phyloP scores from a whole-genome alignment of 2,888 invertebrate genomes.

The Axea sp. region DNA sequence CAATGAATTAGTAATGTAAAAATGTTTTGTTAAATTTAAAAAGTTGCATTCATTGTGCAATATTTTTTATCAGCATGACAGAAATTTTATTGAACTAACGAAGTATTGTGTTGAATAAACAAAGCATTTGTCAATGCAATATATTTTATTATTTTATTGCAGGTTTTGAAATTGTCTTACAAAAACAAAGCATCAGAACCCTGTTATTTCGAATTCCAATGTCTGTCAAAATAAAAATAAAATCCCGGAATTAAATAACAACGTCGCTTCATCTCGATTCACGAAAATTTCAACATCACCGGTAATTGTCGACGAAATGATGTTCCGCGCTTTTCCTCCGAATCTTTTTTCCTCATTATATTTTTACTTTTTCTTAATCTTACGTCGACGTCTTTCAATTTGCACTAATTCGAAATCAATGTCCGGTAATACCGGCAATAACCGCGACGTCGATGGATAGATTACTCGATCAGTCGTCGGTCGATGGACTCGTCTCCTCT shows the following conservation, averaged over 20 bases:
- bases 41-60: no score
- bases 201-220: background rate
- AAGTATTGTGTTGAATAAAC: no score
- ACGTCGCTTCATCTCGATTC: slow-evolving; percentile 15
- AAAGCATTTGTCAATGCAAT: no score
- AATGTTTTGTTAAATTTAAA: no score
- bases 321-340: slow-evolving; percentile 21
- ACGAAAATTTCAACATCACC: slow-evolving; percentile 35
- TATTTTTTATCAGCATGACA: no score
- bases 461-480: slow-evolving; percentile 59
- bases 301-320: slow-evolving; percentile 48
- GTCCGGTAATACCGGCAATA: slow-evolving; percentile 69
- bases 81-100: no score
- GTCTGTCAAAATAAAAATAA: background rate
- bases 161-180: no score
- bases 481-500: slow-evolving; percentile 37
- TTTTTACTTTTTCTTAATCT: slow-evolving; percentile 47
- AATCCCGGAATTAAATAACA: slow-evolving; percentile 10
- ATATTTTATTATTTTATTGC: no score
- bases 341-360: slow-evolving; percentile 1
- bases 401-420: slow-evolving; percentile 75
- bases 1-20: no score
- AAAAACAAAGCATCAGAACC: background rate
- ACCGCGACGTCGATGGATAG: slow-evolving; percentile 60
- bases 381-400: slow-evolving; percentile 64